A percentile compares a stretch with the other conserved stretches of the same genome.
These are phyloP conservation scores for Hippocampus guttulatus DNA, from an alignment of 2,113 vertebrate genomes.

Conservation along the genomic window DNA sequence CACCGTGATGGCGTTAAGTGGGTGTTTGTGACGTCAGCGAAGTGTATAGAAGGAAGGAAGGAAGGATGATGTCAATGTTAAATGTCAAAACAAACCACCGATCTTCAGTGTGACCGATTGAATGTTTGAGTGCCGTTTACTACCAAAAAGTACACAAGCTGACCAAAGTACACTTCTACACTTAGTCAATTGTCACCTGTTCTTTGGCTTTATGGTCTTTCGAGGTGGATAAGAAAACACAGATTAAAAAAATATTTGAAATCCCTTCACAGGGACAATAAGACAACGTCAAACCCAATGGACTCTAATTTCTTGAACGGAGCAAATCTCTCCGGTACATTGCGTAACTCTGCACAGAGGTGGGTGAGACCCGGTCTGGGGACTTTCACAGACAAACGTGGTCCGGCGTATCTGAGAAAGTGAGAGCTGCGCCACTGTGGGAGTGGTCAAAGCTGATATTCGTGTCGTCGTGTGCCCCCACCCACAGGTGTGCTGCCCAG, in stretches of 20 bases:
- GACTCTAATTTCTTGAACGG: too few relatives aligned
- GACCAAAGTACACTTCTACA: conserved; percentile 21
- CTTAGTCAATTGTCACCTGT: conserved; percentile 31
- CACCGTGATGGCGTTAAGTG: conserved; percentile 55
- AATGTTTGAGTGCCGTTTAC: conserved; percentile 13
- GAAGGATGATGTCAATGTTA: conserved; percentile 59
- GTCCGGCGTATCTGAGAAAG: too few relatives aligned
- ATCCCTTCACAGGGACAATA: neutral
- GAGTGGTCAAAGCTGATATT: too few relatives aligned
- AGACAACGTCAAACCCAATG: too few relatives aligned
- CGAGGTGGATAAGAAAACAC: neutral
- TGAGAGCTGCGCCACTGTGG: too few relatives aligned
- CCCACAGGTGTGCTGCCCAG: too few relatives aligned
- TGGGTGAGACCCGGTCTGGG: too few relatives aligned
- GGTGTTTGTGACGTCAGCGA: conserved; percentile 39
- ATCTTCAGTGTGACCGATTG: conserved; percentile 37
- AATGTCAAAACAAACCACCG: conserved; percentile 60
- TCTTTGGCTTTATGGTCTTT: conserved; percentile 21
- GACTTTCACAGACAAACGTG: too few relatives aligned
- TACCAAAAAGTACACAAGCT: conserved; percentile 4
- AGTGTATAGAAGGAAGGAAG: conserved; percentile 35
- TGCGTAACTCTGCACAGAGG: too few relatives aligned
- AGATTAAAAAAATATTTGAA: neutral
- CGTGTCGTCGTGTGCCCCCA: too few relatives aligned
- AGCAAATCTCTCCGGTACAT: too few relatives aligned